A percentile compares a stretch with the other conserved stretches of the same genome.
These are phyloP conservation scores for Phaethon lepturus DNA, from an alignment of 2,113 vertebrate genomes.

Conservation along the genomic window DNA sequence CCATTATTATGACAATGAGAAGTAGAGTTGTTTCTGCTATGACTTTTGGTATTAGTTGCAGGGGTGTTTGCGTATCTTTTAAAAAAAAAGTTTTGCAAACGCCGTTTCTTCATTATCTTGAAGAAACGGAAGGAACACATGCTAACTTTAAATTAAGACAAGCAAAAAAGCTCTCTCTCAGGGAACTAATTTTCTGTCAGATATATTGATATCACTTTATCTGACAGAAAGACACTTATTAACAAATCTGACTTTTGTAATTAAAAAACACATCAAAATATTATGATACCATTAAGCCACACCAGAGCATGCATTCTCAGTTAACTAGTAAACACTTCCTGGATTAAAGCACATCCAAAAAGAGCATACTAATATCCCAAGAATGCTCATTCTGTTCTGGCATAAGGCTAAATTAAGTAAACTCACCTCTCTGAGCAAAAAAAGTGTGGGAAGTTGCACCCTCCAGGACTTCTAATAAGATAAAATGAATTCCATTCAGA, in stretches of 20 bases:
- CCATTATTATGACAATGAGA: neutral
- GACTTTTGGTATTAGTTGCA: conserved; percentile 46
- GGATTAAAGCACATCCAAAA: conserved; percentile 50
- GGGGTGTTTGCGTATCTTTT: neutral
- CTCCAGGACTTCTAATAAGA: conserved; percentile 85
- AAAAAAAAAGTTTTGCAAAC: neutral
- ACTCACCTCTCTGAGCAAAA: conserved; percentile 88
- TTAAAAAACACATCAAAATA: neutral
- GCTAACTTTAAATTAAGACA: conserved; percentile 36
- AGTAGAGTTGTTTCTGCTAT: conserved; percentile 44
- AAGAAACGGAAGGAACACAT: conserved; percentile 47
- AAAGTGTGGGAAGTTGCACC: conserved; percentile 79
- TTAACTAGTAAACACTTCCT: conserved; percentile 56
- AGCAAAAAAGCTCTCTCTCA: conserved; percentile 21
- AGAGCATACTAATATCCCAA: conserved; percentile 54
- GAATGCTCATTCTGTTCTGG: conserved; percentile 62
- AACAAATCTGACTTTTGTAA: neutral
- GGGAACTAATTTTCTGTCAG: conserved; percentile 11
- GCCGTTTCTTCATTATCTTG: neutral
- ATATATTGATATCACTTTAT: neutral
- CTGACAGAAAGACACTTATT: neutral
- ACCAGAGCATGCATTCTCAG: conserved; percentile 67
- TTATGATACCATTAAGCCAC: conserved; percentile 37
- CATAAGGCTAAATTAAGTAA: conserved; percentile 51
- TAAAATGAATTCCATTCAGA: conserved; percentile 62